These are phyloP conservation scores for Drosophila murphyi DNA, from an alignment of 1,140 invertebrate species.

Conservation along the genomic window DNA sequence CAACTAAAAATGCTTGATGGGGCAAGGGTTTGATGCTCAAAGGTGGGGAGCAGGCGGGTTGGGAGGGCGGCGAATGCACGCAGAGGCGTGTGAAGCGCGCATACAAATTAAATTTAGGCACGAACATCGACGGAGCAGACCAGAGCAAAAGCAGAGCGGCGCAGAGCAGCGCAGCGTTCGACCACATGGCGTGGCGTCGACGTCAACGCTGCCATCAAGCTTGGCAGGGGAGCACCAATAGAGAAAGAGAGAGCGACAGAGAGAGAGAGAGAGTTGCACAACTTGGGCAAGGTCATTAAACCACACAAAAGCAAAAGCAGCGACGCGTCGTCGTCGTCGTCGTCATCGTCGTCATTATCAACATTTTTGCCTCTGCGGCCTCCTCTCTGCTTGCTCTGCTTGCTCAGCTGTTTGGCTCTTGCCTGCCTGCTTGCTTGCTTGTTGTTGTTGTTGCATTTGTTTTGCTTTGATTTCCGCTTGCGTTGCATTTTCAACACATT, in stretches of 20 bases:
- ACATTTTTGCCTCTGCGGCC: slow-evolving; percentile 35
- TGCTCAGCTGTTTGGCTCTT: slow-evolving; percentile 59
- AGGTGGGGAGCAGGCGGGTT: not conserved
- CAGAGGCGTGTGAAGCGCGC: slow-evolving; percentile 60
- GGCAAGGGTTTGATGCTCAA: not conserved
- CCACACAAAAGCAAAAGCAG: slow-evolving; percentile 62
- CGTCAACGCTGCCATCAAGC: slow-evolving; percentile 51
- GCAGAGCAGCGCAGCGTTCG: slow-evolving; percentile 32
- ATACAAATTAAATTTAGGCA: slow-evolving; percentile 80
- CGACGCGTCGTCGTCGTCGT: slow-evolving; percentile 43
- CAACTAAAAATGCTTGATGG: slow-evolving; percentile 30
- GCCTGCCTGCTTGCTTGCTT: slow-evolving; percentile 23
- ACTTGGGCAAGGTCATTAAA: slow-evolving; percentile 81
- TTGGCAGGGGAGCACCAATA: slow-evolving; percentile 67
- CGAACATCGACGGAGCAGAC: slow-evolving; percentile 30
- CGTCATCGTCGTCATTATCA: slow-evolving; percentile 39
- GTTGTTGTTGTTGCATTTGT: slow-evolving; percentile 57
- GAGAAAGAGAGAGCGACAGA: slow-evolving; percentile 40
- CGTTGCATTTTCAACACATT: slow-evolving; percentile 59
- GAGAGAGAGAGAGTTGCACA: slow-evolving; percentile 36
- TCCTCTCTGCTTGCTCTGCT: slow-evolving; percentile 30
- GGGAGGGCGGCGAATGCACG: not conserved
- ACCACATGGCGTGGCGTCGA: slow-evolving; percentile 57
- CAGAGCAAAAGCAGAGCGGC: not conserved
- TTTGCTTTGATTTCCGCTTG: slow-evolving; percentile 75